phyloP scores from a whole-genome alignment of 2,113 vertebrate species.

The Stegostoma tigrinum region DNA sequence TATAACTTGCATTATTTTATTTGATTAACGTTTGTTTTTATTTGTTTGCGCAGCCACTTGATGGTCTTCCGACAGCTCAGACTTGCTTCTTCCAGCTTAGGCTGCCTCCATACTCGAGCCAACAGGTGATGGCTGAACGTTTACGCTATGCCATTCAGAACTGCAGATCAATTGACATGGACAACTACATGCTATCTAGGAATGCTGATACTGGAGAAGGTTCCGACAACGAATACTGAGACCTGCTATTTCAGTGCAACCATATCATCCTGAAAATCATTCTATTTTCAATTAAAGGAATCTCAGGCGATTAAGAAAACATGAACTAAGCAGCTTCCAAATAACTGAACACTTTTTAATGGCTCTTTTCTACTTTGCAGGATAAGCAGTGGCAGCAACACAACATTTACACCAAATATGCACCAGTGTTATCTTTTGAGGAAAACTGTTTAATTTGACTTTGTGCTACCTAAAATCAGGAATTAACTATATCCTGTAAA shows the following conservation, averaged over 20 bases:
- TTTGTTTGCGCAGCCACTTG: conserved; percentile 54
- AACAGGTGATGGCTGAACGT: conserved; percentile 61
- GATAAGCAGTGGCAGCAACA: conserved; percentile 5
- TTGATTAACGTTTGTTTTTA: not conserved
- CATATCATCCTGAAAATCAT: conserved; percentile 2
- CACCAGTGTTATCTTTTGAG: conserved; percentile 26
- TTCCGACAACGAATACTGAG: conserved; percentile 62
- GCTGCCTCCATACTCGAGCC: conserved; percentile 65
- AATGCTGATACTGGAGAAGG: conserved; percentile 62
- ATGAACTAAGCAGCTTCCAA: conserved; percentile 15
- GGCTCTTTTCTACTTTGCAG: conserved; percentile 27
- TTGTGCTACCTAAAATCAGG: conserved; percentile 27
- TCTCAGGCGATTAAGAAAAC: not conserved
- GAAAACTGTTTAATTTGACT: conserved; percentile 19
- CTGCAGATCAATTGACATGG: conserved; percentile 72
- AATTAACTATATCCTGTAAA: conserved; percentile 15
- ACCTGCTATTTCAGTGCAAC: conserved; percentile 7
- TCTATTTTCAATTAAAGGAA: conserved; percentile 1
- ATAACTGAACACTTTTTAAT: conserved; percentile 7
- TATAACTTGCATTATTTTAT: not conserved
- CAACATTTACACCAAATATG: conserved; percentile 22
- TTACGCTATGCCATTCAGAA: conserved; percentile 73
- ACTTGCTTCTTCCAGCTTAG: conserved; percentile 72
- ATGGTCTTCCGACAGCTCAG: conserved; percentile 68
- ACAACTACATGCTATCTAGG: conserved; percentile 73